Evolutionary conservation across 2,797 vertebrate genomes (phyloP).

Genomic region (Trachurus trachurus): DNA sequence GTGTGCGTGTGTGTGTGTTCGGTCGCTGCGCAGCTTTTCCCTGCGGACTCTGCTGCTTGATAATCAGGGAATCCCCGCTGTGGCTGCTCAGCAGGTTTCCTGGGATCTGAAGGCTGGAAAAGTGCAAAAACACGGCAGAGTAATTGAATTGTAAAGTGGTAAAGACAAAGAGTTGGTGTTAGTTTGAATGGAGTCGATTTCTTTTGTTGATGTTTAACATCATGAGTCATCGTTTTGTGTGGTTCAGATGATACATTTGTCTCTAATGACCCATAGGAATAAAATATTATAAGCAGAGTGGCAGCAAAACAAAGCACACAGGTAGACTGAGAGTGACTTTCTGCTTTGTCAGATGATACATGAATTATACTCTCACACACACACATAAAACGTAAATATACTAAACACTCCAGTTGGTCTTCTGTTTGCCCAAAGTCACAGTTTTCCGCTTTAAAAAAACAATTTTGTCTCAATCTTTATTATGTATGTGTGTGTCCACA

Average conservation of each 20-base stretch:
- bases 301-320: slow-evolving; percentile 8
- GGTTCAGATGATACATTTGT: slow-evolving; percentile 22
- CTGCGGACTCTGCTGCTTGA: slow-evolving; percentile 49
- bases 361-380: background rate
- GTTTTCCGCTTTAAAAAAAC: background rate
- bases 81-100: slow-evolving; percentile 41
- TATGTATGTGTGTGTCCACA: slow-evolving; percentile 70
- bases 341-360: slow-evolving; percentile 19
- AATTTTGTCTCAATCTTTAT: background rate
- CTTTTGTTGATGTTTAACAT: slow-evolving; percentile 2
- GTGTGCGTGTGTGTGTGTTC: slow-evolving; percentile 16
- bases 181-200: slow-evolving; percentile 31
- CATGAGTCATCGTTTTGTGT: slow-evolving; percentile 37
- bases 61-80: slow-evolving; percentile 52
- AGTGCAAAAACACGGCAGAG: slow-evolving; percentile 61
- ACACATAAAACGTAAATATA: background rate
- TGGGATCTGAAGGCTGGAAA: slow-evolving; percentile 60
- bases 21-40: slow-evolving; percentile 42
- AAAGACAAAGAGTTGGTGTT: background rate
- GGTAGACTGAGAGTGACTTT: background rate
- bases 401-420: background rate
- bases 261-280: slow-evolving; percentile 13
- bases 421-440: background rate
- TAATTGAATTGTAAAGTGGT: slow-evolving; percentile 68
- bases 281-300: background rate